Base-by-base conservation (phyloP, 2,888 invertebrate genomes). In the Lumbricus terrestris region DNA sequence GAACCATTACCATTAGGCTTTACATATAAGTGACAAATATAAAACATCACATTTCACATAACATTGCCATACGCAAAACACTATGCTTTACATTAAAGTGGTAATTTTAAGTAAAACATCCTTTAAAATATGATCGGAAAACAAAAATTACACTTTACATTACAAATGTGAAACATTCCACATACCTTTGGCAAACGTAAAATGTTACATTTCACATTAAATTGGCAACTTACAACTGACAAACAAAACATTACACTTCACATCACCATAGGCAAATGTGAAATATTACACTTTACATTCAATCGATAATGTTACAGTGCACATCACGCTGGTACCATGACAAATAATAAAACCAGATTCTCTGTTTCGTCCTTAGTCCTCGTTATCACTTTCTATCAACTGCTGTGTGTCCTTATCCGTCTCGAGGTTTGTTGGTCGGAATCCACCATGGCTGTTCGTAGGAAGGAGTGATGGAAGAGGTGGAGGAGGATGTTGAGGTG, bases 381-480 rank as follows among this genome's bases (percentile, higher is more conserved):
- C 90, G 18, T 29, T 83, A 34, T 90, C 90, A n/a, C 90, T 90
- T 38, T 90, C 90, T 29, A 90, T 83, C 33, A 90, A 38, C 83
- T 90, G 90, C 35, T 90, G 83, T 18, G 90, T 90, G 85, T 90
- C 90, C 40, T 38, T 83, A 13, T 38, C 82, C 23, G 83, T 90
- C 35, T 82, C 90, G 29, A n/a, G 29, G 38, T 38, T 4, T 16
- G n/a, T 42, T 29, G 83, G 90, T 38, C 33, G 82, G 37, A 38
- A 37, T 35, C 85, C 90, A 35, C 90, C 85, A 16, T 85, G 35
- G 34, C 23, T 47, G 47, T 47, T 47, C 23, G 85, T 37, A 85
- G 85, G 69, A 69, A n/a, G n/a, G n/a, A 69, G 37, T 34, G 85
- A 34, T 35, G 34, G 85, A 35, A 11, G 37, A 15, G 83, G 35